phyloP scores from a whole-genome alignment of 2,888 invertebrate genomes.

The Parthenolecanium corni region DNA sequence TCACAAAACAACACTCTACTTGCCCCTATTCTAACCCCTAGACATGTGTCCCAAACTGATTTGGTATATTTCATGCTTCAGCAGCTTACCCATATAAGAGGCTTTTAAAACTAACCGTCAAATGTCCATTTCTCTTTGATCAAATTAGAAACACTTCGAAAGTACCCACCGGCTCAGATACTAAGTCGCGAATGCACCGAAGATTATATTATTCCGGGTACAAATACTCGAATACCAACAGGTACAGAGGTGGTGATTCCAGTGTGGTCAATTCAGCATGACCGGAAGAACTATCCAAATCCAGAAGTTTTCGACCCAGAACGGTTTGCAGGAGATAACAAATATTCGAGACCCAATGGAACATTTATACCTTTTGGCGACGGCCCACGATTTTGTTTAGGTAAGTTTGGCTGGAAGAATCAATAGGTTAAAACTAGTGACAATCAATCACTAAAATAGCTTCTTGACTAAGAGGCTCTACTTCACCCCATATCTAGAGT shows the following conservation, averaged over 20 bases:
- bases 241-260: conserved; percentile 44
- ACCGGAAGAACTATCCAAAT: conserved; percentile 48
- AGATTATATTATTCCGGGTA: conserved; percentile 34
- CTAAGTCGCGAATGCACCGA: conserved; percentile 39
- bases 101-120: too few relatives aligned
- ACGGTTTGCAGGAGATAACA: conserved; percentile 46
- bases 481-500: too few relatives aligned
- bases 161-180: conserved; percentile 33
- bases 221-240: conserved; percentile 31
- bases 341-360: conserved; percentile 44
- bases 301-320: conserved; percentile 52
- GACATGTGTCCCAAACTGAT: too few relatives aligned
- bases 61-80: too few relatives aligned
- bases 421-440: too few relatives aligned
- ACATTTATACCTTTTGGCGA: conserved; percentile 49
- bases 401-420: too few relatives aligned
- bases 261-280: conserved; percentile 48
- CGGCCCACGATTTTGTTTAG: conserved; percentile 48
- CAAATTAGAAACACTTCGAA: conserved; percentile 28
- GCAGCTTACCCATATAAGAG: too few relatives aligned
- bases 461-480: too few relatives aligned
- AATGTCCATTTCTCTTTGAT: too few relatives aligned
- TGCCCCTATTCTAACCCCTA: too few relatives aligned
- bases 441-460: too few relatives aligned
- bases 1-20: too few relatives aligned